These are phyloP conservation scores for Nothocercus julius DNA, from an alignment of 2,113 vertebrate species.

Conservation along the genomic window DNA sequence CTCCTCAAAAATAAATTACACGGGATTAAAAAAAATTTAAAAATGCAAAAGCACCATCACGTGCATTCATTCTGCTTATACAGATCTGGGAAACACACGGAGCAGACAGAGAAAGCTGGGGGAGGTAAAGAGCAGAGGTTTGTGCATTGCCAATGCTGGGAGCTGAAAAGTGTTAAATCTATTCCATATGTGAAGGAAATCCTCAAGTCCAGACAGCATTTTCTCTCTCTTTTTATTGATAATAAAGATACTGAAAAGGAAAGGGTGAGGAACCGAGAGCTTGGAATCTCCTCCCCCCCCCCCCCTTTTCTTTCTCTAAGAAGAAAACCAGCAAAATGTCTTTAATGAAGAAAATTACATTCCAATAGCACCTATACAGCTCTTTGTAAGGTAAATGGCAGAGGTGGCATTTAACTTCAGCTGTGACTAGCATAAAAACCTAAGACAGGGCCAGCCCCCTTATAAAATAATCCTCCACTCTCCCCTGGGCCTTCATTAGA, in stretches of 20 bases:
- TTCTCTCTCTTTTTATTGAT: slow-evolving; percentile 64
- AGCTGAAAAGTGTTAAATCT: slow-evolving; percentile 54
- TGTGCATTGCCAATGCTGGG: slow-evolving; percentile 27
- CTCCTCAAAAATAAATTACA: background rate
- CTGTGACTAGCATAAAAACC: slow-evolving; percentile 23
- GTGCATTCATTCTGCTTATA: background rate
- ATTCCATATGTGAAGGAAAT: slow-evolving; percentile 74
- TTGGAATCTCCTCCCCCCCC: background rate
- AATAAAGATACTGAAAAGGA: slow-evolving; percentile 42
- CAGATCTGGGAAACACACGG: background rate
- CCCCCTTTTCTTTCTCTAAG: slow-evolving; percentile 12
- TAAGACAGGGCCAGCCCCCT: slow-evolving; percentile 12
- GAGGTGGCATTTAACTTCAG: background rate
- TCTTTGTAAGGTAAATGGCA: background rate
- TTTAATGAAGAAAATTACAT: slow-evolving; percentile 8
- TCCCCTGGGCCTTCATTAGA: slow-evolving; percentile 59
- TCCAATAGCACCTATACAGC: background rate
- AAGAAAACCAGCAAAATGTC: background rate
- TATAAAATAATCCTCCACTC: slow-evolving; percentile 26
- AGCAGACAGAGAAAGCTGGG: slow-evolving; percentile 23
- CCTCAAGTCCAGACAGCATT: slow-evolving; percentile 59
- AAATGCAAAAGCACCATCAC: background rate
- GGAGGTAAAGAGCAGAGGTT: slow-evolving; percentile 1
- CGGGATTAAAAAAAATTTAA: background rate
- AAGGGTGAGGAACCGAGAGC: background rate